Percentiles rank a stretch among this genome's conserved stretches.
phyloP scores from a whole-genome alignment of 2,797 vertebrate species.

The Coranthus polyacanthus region DNA sequence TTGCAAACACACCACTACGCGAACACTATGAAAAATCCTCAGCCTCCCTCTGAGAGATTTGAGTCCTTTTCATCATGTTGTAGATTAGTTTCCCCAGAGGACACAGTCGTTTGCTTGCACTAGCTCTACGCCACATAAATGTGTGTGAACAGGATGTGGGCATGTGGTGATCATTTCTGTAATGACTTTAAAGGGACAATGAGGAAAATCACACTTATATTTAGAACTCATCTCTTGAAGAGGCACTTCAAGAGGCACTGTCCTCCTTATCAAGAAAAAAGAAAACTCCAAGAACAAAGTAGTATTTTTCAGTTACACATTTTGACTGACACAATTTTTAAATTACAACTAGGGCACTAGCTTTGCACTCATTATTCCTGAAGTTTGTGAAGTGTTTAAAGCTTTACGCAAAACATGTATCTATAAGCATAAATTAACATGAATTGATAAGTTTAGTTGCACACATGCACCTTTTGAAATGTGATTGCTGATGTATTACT shows the following conservation, averaged over 20 bases:
- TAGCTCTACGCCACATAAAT: conserved; percentile 11
- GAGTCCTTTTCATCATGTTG: conserved; percentile 24
- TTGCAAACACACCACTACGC: no score
- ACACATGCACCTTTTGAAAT: no score
- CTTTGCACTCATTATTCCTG: neutral
- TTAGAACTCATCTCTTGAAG: conserved; percentile 12
- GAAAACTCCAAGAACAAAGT: no score
- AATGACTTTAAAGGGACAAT: conserved; percentile 1
- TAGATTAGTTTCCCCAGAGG: conserved; percentile 23
- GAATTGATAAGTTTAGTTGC: no score
- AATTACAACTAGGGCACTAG: neutral
- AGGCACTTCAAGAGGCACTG: no score
- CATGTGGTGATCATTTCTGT: conserved; percentile 13
- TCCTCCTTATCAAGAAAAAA: no score
- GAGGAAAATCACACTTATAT: conserved; percentile 2
- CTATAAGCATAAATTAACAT: no score
- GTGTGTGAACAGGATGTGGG: conserved; percentile 8
- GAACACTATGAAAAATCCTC: no score
- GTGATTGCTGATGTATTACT: no score
- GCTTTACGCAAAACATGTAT: neutral
- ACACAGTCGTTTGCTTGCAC: conserved; percentile 11
- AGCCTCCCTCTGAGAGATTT: no score
- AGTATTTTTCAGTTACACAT: neutral
- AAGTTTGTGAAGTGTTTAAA: neutral
- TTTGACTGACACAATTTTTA: conserved; percentile 16